These are phyloP conservation scores for Drosophila fungiperda DNA, from an alignment of 2,888 invertebrate species.

Conservation along the genomic window DNA sequence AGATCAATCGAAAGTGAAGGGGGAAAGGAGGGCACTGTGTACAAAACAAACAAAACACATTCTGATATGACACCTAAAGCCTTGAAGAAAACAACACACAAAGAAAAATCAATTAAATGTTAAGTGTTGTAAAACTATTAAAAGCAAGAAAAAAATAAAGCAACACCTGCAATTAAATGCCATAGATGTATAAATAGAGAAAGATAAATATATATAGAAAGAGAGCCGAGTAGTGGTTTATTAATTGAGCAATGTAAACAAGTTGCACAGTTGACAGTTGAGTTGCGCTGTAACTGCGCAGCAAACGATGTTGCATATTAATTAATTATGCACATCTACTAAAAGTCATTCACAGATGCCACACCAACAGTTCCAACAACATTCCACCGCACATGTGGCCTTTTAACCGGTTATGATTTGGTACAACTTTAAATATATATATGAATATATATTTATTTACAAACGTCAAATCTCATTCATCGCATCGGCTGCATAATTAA, in stretches of 20 bases:
- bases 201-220: not conserved
- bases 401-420: slow-evolving; percentile 27
- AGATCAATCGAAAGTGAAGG: slow-evolving; percentile 4
- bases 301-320: slow-evolving; percentile 28
- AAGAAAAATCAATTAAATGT: slow-evolving; percentile 3
- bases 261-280: slow-evolving; percentile 17
- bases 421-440: not conserved
- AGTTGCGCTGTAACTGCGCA: slow-evolving; percentile 25
- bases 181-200: not conserved
- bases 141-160: not conserved
- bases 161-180: not conserved
- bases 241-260: slow-evolving; percentile 18
- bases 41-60: slow-evolving; percentile 2
- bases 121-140: slow-evolving; percentile 16
- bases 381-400: slow-evolving; percentile 18
- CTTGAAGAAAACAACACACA: slow-evolving; percentile 11
- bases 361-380: slow-evolving; percentile 15
- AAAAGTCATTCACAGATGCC: slow-evolving; percentile 14
- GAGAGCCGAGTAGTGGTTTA: not conserved
- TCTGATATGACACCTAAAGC: not conserved
- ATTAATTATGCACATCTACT: slow-evolving; percentile 23
- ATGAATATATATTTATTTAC: not conserved
- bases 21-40: not conserved
- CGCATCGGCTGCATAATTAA: slow-evolving; percentile 12
- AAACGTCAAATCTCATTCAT: slow-evolving; percentile 4